A percentile compares a stretch with the other conserved stretches of the same genome.
Conservation (phyloP, 2,113 vertebrate genomes). For the Paracanthobrama guichenoti region DNA sequence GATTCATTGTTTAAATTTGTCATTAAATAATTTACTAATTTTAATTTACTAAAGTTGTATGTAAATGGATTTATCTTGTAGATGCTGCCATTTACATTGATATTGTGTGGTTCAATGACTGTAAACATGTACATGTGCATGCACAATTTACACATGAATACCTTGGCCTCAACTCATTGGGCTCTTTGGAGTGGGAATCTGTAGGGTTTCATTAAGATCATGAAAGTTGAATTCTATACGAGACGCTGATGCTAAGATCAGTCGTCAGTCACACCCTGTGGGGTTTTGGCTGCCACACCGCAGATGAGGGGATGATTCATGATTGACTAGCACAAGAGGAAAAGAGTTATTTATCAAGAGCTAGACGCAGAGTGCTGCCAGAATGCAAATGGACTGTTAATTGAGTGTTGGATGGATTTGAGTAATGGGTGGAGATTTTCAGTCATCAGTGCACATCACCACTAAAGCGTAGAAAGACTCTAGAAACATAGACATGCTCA, state of each 20-base stretch:
- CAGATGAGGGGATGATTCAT: constrained; percentile 68
- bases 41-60: no score
- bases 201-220: constrained; percentile 6
- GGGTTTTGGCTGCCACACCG: constrained; percentile 54
- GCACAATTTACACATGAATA: background rate
- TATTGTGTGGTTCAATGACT: background rate
- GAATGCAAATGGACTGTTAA: constrained; percentile 78
- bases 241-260: constrained; percentile 41
- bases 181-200: background rate
- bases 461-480: constrained; percentile 58
- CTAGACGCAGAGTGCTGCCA: constrained; percentile 62
- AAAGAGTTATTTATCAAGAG: constrained; percentile 72
- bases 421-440: constrained; percentile 70
- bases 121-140: background rate
- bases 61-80: background rate
- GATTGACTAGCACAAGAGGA: constrained; percentile 73
- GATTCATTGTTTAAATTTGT: background rate
- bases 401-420: constrained; percentile 74
- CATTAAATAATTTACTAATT: background rate
- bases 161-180: background rate
- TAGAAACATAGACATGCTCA: constrained; percentile 44
- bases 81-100: background rate
- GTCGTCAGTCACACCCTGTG: constrained; percentile 44
- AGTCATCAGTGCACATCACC: constrained; percentile 71
- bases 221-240: constrained; percentile 47